A percentile compares a stretch with the other conserved stretches of the same genome.
Conservation (phyloP, 1,140 invertebrate species). For the Bombyx mandarina region DNA sequence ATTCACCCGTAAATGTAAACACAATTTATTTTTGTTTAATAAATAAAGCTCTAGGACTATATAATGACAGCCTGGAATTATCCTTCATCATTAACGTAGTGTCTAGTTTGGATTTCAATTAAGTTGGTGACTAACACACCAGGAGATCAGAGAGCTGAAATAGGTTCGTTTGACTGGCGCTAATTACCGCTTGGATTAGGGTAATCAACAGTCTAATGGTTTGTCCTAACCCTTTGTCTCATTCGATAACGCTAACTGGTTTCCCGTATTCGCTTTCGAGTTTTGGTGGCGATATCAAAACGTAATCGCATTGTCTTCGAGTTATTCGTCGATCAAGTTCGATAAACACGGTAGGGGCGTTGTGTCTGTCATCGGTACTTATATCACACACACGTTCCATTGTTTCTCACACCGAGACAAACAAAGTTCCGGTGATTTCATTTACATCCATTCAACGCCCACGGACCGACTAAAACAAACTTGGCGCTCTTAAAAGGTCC, state of each 20-base stretch:
- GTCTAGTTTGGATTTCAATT: no score
- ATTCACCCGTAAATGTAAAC: no score
- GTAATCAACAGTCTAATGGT: conserved; percentile 59
- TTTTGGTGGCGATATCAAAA: conserved; percentile 1
- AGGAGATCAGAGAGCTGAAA: conserved; percentile 40
- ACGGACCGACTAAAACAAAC: conserved; percentile 26
- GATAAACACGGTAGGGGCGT: conserved; percentile 14
- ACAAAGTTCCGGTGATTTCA: conserved; percentile 36
- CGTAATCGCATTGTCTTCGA: conserved; percentile 10
- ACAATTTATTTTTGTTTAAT: no score
- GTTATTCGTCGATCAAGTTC: conserved; percentile 15
- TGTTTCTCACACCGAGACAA: conserved; percentile 33
- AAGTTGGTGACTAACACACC: conserved; percentile 14
- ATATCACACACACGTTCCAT: conserved; percentile 14
- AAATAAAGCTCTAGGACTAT: no score
- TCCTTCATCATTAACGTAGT: no score
- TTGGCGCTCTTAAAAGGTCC: conserved; percentile 32
- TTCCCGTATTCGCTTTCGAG: not conserved
- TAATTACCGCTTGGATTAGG: conserved; percentile 43
- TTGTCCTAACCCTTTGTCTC: not conserved
- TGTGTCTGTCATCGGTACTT: conserved; percentile 12
- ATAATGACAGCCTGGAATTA: no score
- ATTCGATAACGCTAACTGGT: not conserved
- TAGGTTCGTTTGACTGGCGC: conserved; percentile 53
- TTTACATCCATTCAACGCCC: conserved; percentile 40